Conservation (phyloP, 2,888 invertebrate species). For the Drosophila subquinaria region DNA sequence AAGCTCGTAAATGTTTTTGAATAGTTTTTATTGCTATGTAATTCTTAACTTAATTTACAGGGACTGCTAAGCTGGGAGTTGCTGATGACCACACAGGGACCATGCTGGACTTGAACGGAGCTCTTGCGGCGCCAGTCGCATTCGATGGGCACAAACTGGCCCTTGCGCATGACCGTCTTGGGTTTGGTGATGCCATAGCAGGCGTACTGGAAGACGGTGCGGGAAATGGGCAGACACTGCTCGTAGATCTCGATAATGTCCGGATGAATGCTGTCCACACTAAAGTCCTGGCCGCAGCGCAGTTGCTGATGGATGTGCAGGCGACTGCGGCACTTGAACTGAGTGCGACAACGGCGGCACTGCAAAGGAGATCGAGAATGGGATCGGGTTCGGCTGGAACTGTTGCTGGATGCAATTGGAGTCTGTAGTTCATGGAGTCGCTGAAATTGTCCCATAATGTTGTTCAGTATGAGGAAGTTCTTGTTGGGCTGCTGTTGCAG, state of each 20-base stretch:
- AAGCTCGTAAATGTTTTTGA: slow-evolving; percentile 13
- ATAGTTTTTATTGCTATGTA: slow-evolving; percentile 16
- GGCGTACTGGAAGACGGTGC: slow-evolving; percentile 54
- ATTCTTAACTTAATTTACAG: slow-evolving; percentile 41
- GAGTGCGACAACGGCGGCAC: slow-evolving; percentile 50
- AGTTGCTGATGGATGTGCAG: slow-evolving; percentile 63
- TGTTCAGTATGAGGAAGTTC: slow-evolving; percentile 63
- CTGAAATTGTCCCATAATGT: slow-evolving; percentile 60
- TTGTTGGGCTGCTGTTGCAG: slow-evolving; percentile 61
- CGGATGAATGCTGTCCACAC: slow-evolving; percentile 66
- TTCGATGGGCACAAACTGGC: slow-evolving; percentile 66
- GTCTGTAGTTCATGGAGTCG: slow-evolving; percentile 55
- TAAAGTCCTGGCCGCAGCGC: slow-evolving; percentile 66
- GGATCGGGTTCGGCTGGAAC: neutral
- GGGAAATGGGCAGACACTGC: slow-evolving; percentile 68
- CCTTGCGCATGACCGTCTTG: slow-evolving; percentile 58
- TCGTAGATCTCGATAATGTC: slow-evolving; percentile 68
- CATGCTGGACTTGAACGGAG: slow-evolving; percentile 63
- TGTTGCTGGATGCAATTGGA: neutral
- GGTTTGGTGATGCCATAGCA: slow-evolving; percentile 69
- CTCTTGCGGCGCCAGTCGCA: slow-evolving; percentile 66
- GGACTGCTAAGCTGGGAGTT: slow-evolving; percentile 58
- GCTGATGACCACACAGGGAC: slow-evolving; percentile 65
- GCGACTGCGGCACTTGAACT: slow-evolving; percentile 50
- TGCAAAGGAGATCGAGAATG: slow-evolving; percentile 23